Evolutionary conservation across 2,888 invertebrate species (phyloP).

Genomic region (Melinopterus prodromus): DNA sequence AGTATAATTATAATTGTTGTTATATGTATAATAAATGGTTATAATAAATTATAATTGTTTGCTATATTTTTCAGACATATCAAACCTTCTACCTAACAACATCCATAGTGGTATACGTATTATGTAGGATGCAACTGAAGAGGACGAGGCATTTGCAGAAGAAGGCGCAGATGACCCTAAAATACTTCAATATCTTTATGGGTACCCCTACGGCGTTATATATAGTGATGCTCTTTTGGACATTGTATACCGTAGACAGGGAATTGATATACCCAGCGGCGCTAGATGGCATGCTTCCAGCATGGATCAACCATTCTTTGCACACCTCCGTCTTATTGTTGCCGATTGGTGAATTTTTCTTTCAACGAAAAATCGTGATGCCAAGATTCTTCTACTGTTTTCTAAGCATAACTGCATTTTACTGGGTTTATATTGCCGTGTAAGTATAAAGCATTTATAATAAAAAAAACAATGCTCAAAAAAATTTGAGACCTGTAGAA

Average conservation of each 20-base stretch:
- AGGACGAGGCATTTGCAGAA: not conserved
- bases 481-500: not conserved
- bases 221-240: conserved; percentile 19
- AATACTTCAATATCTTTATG: conserved; percentile 6
- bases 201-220: not conserved
- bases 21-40: too few relatives aligned
- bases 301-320: conserved; percentile 12
- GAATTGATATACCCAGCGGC: not conserved
- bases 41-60: not conserved
- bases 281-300: conserved; percentile 5
- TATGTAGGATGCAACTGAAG: conserved; percentile 7
- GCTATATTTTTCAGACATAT: not conserved
- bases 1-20: too few relatives aligned
- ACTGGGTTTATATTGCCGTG: not conserved
- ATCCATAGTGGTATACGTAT: not conserved
- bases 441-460: conserved; percentile 7
- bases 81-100: conserved; percentile 11
- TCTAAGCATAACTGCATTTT: conserved; percentile 12
- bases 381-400: conserved; percentile 9
- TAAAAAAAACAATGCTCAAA: not conserved
- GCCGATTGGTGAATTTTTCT: conserved; percentile 15
- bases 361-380: conserved; percentile 15
- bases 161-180: not conserved
- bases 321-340: conserved; percentile 6
- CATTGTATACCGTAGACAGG: not conserved